These are phyloP conservation scores for Daphoenositta chrysoptera DNA, from an alignment of 2,113 vertebrate genomes.

Conservation along the genomic window DNA sequence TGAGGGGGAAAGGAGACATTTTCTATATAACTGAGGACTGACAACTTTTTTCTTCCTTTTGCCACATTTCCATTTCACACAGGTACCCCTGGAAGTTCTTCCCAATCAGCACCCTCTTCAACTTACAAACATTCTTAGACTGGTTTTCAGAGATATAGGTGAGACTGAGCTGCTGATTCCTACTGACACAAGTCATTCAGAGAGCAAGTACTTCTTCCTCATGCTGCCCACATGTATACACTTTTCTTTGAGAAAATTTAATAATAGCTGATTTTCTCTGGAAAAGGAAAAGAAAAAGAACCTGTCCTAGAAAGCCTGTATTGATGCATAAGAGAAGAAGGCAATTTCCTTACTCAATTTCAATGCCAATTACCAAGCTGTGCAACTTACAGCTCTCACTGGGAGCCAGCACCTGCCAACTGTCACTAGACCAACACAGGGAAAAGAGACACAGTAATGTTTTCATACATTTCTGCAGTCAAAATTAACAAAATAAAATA, in stretches of 20 bases:
- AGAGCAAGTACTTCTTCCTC: not conserved
- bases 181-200: not conserved
- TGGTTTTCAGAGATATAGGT: not conserved
- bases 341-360: constrained; percentile 31
- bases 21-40: not conserved
- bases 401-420: constrained; percentile 47
- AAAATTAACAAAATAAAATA: not conserved
- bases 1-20: not conserved
- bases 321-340: not conserved
- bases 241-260: not conserved
- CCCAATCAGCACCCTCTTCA: not conserved
- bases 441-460: not conserved
- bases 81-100: not conserved
- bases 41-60: not conserved
- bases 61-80: not conserved
- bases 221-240: not conserved
- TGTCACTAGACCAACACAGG: not conserved
- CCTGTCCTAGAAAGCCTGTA: constrained; percentile 6
- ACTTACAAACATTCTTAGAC: not conserved
- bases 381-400: not conserved
- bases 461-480: not conserved
- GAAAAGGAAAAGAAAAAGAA: not conserved
- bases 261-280: not conserved
- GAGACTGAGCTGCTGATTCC: not conserved
- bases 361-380: constrained; percentile 48